Percentiles rank a stretch among this genome's conserved stretches.
Conservation (phyloP, 1,140 invertebrate genomes). For the Euura saliciscinereae region DNA sequence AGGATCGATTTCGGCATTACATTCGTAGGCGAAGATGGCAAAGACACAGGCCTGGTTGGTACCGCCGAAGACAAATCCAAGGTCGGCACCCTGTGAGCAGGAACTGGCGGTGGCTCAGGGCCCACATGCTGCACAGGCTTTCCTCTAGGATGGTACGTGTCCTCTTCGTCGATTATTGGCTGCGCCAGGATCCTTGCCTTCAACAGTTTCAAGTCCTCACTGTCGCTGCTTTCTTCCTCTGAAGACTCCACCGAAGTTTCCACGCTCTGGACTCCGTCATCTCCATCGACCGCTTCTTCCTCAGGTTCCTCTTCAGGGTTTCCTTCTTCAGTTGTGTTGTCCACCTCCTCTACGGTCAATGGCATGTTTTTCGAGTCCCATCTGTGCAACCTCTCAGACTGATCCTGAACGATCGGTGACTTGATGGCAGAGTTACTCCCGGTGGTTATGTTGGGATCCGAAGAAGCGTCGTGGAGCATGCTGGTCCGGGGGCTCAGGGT, state of each 20-base stretch:
- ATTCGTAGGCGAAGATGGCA: conserved; percentile 66
- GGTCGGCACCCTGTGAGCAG: neutral
- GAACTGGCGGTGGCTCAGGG: conserved; percentile 20
- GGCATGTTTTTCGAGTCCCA: conserved; percentile 42
- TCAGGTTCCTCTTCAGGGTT: conserved; percentile 27
- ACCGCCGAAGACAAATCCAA: conserved; percentile 17
- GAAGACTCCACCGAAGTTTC: conserved; percentile 54
- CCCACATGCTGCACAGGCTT: conserved; percentile 32
- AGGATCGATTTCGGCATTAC: conserved; percentile 78
- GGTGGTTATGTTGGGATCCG: conserved; percentile 48
- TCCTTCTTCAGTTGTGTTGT: conserved; percentile 21
- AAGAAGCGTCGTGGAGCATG: conserved; percentile 32
- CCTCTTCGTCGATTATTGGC: conserved; percentile 64
- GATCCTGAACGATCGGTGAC: neutral
- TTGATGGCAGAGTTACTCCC: conserved; percentile 14
- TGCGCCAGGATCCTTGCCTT: conserved; percentile 60
- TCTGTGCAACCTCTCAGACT: conserved; percentile 34
- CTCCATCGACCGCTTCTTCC: conserved; percentile 38
- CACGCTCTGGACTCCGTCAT: conserved; percentile 46
- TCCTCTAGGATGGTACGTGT: conserved; percentile 72
- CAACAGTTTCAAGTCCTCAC: conserved; percentile 60
- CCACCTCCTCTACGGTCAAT: conserved; percentile 15
- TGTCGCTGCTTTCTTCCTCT: conserved; percentile 48
- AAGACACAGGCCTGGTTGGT: conserved; percentile 34
- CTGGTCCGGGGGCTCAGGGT: conserved; percentile 19